A percentile compares a stretch with the other conserved stretches of the same genome.
These are phyloP conservation scores for Sparus aurata DNA, from an alignment of 2,797 vertebrate genomes.

Conservation along the genomic window DNA sequence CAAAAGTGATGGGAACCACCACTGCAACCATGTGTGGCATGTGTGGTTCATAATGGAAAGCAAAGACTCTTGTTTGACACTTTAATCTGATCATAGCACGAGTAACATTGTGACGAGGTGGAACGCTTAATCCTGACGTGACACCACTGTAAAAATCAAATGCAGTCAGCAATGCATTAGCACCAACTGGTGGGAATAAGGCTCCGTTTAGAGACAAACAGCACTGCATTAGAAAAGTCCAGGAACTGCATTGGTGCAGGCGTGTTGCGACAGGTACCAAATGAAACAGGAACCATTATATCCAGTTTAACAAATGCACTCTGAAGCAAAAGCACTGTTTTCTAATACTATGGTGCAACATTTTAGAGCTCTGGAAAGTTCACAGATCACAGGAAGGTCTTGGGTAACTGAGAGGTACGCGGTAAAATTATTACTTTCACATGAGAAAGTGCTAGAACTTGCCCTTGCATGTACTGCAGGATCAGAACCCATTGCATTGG, in stretches of 20 bases:
- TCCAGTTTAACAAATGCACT: not conserved
- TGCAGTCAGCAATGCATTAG: not conserved
- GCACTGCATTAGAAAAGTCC: not conserved
- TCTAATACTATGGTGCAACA: not conserved
- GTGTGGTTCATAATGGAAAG: not conserved
- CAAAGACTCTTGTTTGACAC: slow-evolving; percentile 41
- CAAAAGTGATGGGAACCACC: slow-evolving; percentile 52
- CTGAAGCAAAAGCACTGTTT: not conserved
- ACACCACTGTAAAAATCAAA: slow-evolving; percentile 27
- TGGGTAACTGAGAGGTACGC: not conserved
- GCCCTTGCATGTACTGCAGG: not conserved
- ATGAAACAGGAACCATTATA: not conserved
- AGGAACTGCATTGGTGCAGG: not conserved
- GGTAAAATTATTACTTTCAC: not conserved
- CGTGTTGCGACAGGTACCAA: not conserved
- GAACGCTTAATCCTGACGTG: slow-evolving; percentile 24
- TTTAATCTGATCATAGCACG: slow-evolving; percentile 32
- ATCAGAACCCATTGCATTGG: not conserved
- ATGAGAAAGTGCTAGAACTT: not conserved
- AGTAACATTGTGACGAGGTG: slow-evolving; percentile 31
- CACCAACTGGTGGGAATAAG: not conserved
- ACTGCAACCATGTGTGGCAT: not conserved
- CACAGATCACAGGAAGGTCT: not conserved
- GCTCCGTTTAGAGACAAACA: not conserved
- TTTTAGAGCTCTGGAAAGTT: not conserved